Percentiles rank a stretch among this genome's conserved stretches.
Conservation (phyloP, 53 echinoderm and acorn worm species). For the Apostichopus leukothele region DNA sequence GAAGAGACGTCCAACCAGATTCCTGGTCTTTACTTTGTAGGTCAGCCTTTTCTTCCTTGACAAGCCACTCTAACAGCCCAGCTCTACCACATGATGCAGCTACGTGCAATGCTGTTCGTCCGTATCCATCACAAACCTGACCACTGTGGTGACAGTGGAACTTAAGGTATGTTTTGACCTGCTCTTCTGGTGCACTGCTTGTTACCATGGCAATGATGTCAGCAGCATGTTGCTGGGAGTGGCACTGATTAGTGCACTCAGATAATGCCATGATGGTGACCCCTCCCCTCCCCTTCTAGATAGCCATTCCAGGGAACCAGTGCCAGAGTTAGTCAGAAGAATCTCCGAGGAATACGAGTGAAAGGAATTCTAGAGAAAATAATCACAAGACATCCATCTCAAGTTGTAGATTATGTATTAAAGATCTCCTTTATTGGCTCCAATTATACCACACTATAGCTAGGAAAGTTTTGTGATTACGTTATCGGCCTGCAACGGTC, state of each 20-base stretch:
- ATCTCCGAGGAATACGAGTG: background rate
- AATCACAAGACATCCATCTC: no score
- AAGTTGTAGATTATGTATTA: no score
- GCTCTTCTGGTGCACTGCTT: conserved; percentile 64
- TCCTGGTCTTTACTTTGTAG: conserved; percentile 65
- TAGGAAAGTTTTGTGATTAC: no score
- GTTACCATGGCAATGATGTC: conserved; percentile 64
- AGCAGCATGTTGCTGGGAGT: conserved; percentile 66
- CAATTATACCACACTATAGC: no score
- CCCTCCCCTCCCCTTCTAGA: conserved; percentile 19
- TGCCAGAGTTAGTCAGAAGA: conserved; percentile 23
- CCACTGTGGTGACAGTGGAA: conserved; percentile 64
- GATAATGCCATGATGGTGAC: conserved; percentile 1
- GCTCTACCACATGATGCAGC: conserved; percentile 84
- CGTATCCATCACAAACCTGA: conserved; percentile 72
- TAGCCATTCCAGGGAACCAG: conserved; percentile 4
- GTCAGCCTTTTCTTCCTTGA: conserved; percentile 68
- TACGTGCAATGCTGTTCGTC: conserved; percentile 82
- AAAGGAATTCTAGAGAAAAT: background rate
- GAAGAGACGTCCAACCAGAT: conserved; percentile 96
- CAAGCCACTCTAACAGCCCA: conserved; percentile 83
- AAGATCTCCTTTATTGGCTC: no score
- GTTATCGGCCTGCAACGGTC: no score
- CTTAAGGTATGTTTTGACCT: conserved; percentile 69
- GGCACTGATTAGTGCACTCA: conserved; percentile 75